phyloP scores from a whole-genome alignment of 2,113 vertebrate species.

The Mormyrus lacerda region DNA sequence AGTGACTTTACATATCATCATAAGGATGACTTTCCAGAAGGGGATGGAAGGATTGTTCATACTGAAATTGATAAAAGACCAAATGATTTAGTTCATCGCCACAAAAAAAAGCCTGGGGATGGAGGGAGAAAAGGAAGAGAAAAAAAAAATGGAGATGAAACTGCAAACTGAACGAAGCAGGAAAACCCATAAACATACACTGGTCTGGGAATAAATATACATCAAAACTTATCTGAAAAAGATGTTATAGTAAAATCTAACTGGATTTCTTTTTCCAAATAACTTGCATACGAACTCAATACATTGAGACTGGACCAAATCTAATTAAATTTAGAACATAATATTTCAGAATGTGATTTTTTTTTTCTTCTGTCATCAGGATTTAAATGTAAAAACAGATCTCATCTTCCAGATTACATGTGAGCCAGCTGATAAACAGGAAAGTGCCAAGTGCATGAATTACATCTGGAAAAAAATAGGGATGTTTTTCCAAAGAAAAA shows the following conservation, averaged over 20 bases:
- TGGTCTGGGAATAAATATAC: neutral
- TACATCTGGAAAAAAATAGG: neutral
- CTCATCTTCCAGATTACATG: neutral
- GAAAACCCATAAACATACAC: neutral
- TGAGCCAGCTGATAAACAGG: neutral
- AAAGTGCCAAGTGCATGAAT: neutral
- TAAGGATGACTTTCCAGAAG: neutral
- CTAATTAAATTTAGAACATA: neutral
- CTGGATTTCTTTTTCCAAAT: neutral
- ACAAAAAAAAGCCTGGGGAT: neutral
- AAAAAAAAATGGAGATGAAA: neutral
- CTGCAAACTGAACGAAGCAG: neutral
- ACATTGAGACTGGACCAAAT: neutral
- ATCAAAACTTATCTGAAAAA: neutral
- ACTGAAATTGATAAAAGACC: neutral
- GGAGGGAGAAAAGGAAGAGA: neutral
- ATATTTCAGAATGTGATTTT: neutral
- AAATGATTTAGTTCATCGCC: neutral
- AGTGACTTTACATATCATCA: neutral
- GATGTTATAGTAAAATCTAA: neutral
- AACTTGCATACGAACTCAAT: neutral
- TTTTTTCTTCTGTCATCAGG: neutral
- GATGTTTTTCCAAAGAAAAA: neutral
- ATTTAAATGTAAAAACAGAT: conserved; percentile 1
- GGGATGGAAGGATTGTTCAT: neutral